phyloP scores from a whole-genome alignment of 2,113 vertebrate genomes.

The Phainopepla nitens region DNA sequence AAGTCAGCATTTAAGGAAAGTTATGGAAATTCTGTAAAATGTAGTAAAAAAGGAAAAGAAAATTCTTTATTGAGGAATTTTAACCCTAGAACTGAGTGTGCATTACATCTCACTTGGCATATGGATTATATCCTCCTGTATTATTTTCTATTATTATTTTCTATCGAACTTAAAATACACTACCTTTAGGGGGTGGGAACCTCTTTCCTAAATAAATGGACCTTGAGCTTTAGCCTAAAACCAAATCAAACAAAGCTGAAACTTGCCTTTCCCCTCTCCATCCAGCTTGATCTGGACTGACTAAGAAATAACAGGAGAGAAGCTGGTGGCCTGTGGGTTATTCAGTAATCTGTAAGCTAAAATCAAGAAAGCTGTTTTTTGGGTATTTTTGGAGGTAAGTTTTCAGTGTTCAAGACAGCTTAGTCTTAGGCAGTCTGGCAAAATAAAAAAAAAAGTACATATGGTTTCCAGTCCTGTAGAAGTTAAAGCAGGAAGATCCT shows the following conservation, averaged over 20 bases:
- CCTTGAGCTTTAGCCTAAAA: neutral
- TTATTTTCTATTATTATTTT: neutral
- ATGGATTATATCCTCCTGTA: fast-evolving
- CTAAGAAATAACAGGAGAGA: neutral
- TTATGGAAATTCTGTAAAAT: neutral
- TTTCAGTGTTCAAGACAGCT: neutral
- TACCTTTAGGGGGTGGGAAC: neutral
- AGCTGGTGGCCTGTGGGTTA: neutral
- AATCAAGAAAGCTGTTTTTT: neutral
- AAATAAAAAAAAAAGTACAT: neutral
- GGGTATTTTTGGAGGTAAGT: neutral
- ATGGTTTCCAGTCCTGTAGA: neutral
- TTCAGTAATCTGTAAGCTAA: neutral
- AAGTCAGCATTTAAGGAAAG: neutral
- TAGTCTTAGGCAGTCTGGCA: neutral
- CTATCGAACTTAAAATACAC: neutral
- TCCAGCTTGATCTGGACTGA: neutral
- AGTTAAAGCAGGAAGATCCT: neutral
- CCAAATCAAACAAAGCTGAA: neutral
- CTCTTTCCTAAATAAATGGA: neutral
- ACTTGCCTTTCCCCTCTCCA: neutral
- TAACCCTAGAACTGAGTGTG: neutral
- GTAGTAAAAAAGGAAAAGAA: neutral
- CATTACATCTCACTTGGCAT: neutral
- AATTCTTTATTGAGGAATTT: neutral